phyloP scores from a whole-genome alignment of 1,140 invertebrate genomes.

The Diuraphis noxia region DNA sequence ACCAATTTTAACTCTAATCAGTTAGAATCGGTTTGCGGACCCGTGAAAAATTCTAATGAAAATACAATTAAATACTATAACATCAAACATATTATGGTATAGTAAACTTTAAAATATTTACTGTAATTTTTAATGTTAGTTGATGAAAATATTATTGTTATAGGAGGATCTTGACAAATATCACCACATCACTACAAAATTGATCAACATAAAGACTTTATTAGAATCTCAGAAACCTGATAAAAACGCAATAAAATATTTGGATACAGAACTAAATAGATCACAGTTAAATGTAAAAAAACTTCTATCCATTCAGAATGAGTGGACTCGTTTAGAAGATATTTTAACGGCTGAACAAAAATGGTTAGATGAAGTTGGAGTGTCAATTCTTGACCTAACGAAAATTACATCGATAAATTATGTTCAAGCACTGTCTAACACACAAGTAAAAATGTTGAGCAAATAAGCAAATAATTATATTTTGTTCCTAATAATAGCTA shows the following conservation, averaged over 20 bases:
- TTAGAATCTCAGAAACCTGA: not conserved
- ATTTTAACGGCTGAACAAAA: slow-evolving; percentile 12
- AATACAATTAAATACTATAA: not conserved
- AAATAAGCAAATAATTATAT: not conserved
- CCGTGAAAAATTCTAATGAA: not conserved
- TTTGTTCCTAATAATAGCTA: not conserved
- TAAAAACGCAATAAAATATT: not conserved
- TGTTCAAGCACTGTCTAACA: not conserved
- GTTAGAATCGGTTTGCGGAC: not conserved
- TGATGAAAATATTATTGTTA: not conserved
- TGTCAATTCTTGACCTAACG: not conserved
- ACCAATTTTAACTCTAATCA: not conserved
- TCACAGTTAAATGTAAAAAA: not conserved
- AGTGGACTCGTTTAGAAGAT: slow-evolving; percentile 24
- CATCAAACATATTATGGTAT: slow-evolving; percentile 28
- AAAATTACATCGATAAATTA: slow-evolving; percentile 4
- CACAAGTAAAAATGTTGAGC: not conserved
- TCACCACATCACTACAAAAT: not conserved
- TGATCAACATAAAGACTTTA: not conserved
- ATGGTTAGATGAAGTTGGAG: not conserved
- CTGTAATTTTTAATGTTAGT: not conserved
- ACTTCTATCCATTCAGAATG: not conserved
- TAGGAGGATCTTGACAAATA: slow-evolving; percentile 20
- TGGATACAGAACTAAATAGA: not conserved
- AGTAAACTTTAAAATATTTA: not conserved